Percentiles rank a stretch among this genome's conserved stretches.
Evolutionary conservation across 2,797 vertebrate genomes (phyloP).

Genomic region (Alectoris magna): DNA sequence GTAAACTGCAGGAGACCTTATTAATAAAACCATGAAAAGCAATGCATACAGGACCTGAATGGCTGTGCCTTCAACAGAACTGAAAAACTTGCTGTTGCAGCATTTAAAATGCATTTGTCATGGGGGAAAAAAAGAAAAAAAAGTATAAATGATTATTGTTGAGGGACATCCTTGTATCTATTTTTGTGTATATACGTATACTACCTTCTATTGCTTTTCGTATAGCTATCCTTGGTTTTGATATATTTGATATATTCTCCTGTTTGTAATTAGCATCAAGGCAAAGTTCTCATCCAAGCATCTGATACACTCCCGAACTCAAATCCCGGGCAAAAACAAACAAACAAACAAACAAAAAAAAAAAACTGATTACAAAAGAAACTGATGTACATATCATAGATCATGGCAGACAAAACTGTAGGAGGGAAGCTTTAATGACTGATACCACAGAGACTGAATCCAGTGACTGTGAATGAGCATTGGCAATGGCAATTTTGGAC

Average conservation of each 20-base stretch:
- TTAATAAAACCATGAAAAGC: not conserved
- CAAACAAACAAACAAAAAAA: no score
- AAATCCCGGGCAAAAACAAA: not conserved
- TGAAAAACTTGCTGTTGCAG: not conserved
- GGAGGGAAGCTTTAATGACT: not conserved
- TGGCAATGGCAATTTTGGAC: not conserved
- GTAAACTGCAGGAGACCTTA: not conserved
- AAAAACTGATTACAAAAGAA: not conserved
- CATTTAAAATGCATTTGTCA: not conserved
- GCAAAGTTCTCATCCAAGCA: not conserved
- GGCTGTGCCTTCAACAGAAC: not conserved
- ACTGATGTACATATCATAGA: not conserved
- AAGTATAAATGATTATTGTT: not conserved
- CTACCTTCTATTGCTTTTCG: no score
- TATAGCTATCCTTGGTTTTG: not conserved
- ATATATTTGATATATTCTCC: not conserved
- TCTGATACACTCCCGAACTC: not conserved
- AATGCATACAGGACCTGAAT: not conserved
- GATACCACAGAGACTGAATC: not conserved
- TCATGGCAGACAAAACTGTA: not conserved
- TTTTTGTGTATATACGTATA: rapidly evolving
- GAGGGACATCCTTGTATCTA: not conserved
- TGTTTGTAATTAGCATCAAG: not conserved
- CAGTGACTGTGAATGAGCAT: not conserved
- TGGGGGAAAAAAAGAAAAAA: not conserved